Evolutionary conservation across 2,797 vertebrate genomes (phyloP).

Genomic region (Gorsachius magnificus): DNA sequence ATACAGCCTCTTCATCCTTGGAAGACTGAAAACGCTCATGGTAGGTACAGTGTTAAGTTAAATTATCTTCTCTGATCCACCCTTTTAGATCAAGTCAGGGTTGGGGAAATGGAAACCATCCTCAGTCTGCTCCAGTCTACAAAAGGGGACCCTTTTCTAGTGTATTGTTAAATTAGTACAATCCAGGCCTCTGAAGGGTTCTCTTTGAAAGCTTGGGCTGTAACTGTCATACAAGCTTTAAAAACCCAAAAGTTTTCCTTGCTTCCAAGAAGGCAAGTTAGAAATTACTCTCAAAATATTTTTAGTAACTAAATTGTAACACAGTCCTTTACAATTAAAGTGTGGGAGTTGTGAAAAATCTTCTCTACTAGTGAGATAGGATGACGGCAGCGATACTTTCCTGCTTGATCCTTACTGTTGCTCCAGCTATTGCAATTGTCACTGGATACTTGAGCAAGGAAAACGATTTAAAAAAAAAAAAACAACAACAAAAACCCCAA

Average conservation of each 20-base stretch:
- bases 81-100: background rate
- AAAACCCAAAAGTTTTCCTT: background rate
- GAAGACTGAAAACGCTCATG: slow-evolving; percentile 82
- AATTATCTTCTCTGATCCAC: background rate
- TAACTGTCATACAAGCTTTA: background rate
- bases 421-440: background rate
- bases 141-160: background rate
- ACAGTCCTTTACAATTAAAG: background rate
- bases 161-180: background rate
- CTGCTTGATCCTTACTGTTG: background rate
- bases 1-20: slow-evolving; percentile 87
- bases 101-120: background rate
- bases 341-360: background rate
- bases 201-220: background rate
- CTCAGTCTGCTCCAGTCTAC: background rate
- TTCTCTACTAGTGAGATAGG: background rate
- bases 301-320: background rate
- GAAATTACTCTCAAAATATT: background rate
- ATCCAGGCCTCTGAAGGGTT: background rate
- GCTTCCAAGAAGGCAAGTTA: background rate
- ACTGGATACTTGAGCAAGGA: background rate
- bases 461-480: background rate
- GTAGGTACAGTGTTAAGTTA: slow-evolving; percentile 63
- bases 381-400: background rate
- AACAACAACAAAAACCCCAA: no score